Evolutionary conservation across 2,797 vertebrate genomes (phyloP).

Genomic region (Lemur catta): DNA sequence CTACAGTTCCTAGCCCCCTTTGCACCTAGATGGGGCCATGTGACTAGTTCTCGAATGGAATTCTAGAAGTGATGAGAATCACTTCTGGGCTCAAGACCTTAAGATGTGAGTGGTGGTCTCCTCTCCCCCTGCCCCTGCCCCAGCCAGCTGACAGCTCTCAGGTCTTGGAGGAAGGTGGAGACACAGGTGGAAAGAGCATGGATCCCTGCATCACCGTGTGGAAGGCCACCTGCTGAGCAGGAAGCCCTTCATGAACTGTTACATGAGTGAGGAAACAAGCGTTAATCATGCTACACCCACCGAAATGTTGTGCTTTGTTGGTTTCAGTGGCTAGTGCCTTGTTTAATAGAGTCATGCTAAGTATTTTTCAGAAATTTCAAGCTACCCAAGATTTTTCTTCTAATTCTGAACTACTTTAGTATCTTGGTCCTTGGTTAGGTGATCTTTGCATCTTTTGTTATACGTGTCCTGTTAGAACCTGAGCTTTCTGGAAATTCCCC

Average conservation of each 20-base stretch:
- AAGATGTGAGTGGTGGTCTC: background rate
- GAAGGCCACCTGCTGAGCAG: background rate
- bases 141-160: background rate
- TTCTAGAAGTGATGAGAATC: background rate
- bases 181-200: background rate
- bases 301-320: background rate
- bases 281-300: accelerated
- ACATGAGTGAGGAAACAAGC: background rate
- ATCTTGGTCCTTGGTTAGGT: background rate
- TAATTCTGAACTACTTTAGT: background rate
- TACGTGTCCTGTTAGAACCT: background rate
- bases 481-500: background rate
- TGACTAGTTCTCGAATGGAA: background rate
- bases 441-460: background rate
- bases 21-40: background rate
- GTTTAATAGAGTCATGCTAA: background rate
- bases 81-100: background rate
- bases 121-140: background rate
- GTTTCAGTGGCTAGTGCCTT: background rate
- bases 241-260: background rate
- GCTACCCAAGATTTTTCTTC: background rate
- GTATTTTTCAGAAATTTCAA: background rate
- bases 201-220: background rate
- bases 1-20: background rate
- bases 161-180: background rate